These are phyloP conservation scores for Xylocopa sonorina DNA, from an alignment of 1,140 invertebrate genomes.

Conservation along the genomic window DNA sequence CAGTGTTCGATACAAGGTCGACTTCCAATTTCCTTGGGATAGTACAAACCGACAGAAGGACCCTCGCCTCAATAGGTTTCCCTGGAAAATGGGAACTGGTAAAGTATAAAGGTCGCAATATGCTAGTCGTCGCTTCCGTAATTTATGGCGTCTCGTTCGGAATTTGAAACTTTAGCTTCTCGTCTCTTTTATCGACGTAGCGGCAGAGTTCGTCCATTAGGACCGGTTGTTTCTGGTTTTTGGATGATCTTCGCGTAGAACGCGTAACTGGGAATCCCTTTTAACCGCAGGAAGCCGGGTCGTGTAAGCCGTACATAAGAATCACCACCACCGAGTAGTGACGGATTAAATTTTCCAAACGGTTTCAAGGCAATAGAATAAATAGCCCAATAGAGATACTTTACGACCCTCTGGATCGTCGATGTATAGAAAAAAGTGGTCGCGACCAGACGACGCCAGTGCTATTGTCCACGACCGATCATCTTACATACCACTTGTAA, in stretches of 20 bases:
- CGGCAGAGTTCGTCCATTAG: not conserved
- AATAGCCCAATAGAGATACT: not conserved
- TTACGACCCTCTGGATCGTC: not conserved
- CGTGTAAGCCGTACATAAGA: not conserved
- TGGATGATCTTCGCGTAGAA: too few relatives aligned
- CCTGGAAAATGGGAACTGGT: not conserved
- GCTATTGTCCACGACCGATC: conserved; percentile 45
- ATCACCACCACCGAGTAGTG: not conserved
- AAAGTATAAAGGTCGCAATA: not conserved
- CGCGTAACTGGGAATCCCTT: not conserved
- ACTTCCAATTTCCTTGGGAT: not conserved
- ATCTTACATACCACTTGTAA: conserved; percentile 55
- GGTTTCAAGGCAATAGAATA: conserved; percentile 3
- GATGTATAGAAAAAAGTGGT: conserved; percentile 15
- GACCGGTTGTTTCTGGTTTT: too few relatives aligned
- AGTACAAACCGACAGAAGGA: too few relatives aligned
- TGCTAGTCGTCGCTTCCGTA: not conserved
- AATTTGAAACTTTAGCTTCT: not conserved
- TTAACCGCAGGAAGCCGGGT: not conserved
- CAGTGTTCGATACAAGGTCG: not conserved
- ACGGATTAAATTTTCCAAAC: conserved; percentile 6
- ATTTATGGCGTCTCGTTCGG: not conserved
- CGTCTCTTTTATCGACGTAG: not conserved
- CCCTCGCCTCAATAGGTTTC: not conserved
- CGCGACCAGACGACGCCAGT: conserved; percentile 40